phyloP scores from a whole-genome alignment of 1,140 invertebrate species.

The Drosophila trapezifrons region DNA sequence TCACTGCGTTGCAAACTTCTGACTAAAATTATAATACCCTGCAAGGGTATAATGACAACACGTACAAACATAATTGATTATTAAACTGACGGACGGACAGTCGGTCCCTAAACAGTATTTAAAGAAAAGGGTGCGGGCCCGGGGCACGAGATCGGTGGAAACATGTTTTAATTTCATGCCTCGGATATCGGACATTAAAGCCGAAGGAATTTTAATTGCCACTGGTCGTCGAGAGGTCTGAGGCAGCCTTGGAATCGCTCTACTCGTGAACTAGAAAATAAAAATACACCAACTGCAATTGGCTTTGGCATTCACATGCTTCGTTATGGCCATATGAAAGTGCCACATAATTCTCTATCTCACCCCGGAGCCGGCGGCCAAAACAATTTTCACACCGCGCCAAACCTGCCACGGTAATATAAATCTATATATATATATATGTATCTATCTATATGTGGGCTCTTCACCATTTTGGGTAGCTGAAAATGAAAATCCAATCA shows the following conservation, averaged over 20 bases:
- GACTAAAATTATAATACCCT: too few species aligned
- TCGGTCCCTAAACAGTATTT: constrained; percentile 41
- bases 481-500: constrained; percentile 59
- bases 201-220: constrained; percentile 78
- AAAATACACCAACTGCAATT: constrained; percentile 53
- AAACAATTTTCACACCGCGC: constrained; percentile 76
- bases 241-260: constrained; percentile 46
- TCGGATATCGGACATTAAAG: constrained; percentile 69
- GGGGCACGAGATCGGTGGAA: constrained; percentile 51
- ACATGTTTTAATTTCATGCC: constrained; percentile 82
- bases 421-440: constrained; percentile 24
- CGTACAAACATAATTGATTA: constrained; percentile 71
- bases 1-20: too few species aligned
- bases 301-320: constrained; percentile 48
- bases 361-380: constrained; percentile 34
- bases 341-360: constrained; percentile 68
- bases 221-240: constrained; percentile 34
- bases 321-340: constrained; percentile 64
- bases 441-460: constrained; percentile 20
- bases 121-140: constrained; percentile 31
- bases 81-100: constrained; percentile 63
- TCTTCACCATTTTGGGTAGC: constrained; percentile 41
- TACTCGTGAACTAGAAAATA: constrained; percentile 61
- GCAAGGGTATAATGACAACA: too few species aligned
- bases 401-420: constrained; percentile 36